Conservation (phyloP, 2,113 vertebrate species). For the Rafetus swinhoei region DNA sequence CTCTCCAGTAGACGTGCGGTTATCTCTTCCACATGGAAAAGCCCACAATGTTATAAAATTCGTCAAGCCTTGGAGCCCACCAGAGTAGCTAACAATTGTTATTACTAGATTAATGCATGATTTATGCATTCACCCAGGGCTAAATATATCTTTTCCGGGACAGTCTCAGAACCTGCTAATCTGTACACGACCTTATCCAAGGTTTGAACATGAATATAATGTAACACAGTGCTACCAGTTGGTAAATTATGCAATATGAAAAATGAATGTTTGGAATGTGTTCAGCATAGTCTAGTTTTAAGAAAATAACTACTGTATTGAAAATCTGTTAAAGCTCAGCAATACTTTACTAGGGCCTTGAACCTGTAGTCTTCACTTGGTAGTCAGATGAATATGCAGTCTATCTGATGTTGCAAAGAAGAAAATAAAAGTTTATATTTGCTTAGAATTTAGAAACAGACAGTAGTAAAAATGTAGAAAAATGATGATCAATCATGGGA, state of each 20-base stretch:
- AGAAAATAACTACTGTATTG: constrained; percentile 53
- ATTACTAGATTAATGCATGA: constrained; percentile 10
- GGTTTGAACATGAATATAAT: constrained; percentile 60
- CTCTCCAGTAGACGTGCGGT: neutral
- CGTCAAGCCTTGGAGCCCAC: neutral
- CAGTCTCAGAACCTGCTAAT: constrained; percentile 28
- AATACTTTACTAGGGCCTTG: constrained; percentile 20
- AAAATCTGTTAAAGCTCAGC: constrained; percentile 59
- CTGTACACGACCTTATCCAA: constrained; percentile 47
- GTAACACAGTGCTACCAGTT: constrained; percentile 57
- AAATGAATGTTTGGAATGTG: constrained; percentile 56
- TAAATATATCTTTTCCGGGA: constrained; percentile 35
- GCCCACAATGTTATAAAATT: neutral
- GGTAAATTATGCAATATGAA: constrained; percentile 56
- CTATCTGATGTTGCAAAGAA: neutral
- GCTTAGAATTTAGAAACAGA: constrained; percentile 21
- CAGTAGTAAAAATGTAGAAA: neutral
- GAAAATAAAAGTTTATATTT: constrained; percentile 2
- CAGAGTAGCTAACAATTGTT: neutral
- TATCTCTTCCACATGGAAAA: neutral
- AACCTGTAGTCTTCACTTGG: constrained; percentile 5
- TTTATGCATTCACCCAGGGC: neutral
- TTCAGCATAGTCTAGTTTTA: constrained; percentile 48
- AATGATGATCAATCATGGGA: neutral
- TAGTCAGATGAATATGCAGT: neutral